Conservation (phyloP, 2,888 invertebrate species). For the Tipula unca region DNA sequence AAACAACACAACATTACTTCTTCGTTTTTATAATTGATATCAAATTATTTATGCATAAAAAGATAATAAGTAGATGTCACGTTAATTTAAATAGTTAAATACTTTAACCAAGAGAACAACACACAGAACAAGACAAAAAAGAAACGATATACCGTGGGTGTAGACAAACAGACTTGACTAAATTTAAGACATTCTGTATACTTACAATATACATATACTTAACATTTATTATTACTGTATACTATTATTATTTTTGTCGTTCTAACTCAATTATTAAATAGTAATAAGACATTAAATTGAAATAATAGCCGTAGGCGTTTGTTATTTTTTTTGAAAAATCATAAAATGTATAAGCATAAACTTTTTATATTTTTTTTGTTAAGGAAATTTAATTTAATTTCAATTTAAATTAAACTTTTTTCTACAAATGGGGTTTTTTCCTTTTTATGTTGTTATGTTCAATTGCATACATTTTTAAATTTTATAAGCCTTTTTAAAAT, state of each 20-base stretch:
- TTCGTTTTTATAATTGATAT: not conserved
- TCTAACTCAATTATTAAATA: not conserved
- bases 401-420: not conserved
- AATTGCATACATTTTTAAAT: no score
- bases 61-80: not conserved
- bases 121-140: not conserved
- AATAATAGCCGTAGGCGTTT: not conserved
- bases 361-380: not conserved
- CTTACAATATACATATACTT: not conserved
- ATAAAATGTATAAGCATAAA: not conserved
- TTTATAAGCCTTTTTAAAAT: no score
- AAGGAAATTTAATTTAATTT: not conserved
- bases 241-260: not conserved
- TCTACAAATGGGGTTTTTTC: not conserved
- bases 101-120: not conserved
- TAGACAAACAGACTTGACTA: not conserved
- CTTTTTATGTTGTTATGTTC: no score
- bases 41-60: not conserved
- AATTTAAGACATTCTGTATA: not conserved
- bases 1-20: not conserved
- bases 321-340: not conserved
- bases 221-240: not conserved
- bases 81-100: not conserved
- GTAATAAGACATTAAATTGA: not conserved
- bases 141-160: not conserved